These are phyloP conservation scores for Euglossa dilemma DNA, from an alignment of 1,140 invertebrate species.

Conservation along the genomic window DNA sequence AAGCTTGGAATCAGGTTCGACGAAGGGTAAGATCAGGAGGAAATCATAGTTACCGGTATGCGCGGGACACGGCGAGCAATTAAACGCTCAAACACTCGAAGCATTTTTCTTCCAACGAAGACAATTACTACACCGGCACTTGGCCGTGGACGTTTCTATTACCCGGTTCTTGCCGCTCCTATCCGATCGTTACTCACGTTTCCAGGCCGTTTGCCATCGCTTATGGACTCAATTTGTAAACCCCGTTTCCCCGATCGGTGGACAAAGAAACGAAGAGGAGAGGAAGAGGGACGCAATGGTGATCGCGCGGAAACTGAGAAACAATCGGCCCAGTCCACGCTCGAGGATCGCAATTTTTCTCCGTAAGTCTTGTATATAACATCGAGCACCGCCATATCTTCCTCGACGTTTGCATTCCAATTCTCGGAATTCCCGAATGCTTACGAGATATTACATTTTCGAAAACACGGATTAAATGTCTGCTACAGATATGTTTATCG, in stretches of 20 bases:
- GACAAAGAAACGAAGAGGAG: constrained; percentile 4
- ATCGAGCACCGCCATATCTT: not conserved
- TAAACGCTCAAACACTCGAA: not conserved
- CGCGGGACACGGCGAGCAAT: not conserved
- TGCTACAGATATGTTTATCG: no score
- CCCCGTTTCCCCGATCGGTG: constrained; percentile 5
- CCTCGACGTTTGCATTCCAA: not conserved
- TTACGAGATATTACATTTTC: no score
- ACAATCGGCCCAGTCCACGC: constrained; percentile 20
- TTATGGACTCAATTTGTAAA: constrained; percentile 42
- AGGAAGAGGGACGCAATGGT: not conserved
- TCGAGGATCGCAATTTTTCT: not conserved
- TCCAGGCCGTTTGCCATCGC: not conserved
- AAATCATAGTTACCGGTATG: no score
- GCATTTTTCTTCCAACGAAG: constrained; percentile 3
- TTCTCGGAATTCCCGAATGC: no score
- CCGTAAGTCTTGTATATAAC: not conserved
- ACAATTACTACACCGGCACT: constrained; percentile 10
- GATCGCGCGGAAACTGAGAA: constrained; percentile 30
- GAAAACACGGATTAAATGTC: no score
- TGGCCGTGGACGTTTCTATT: constrained; percentile 24
- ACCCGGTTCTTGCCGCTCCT: constrained; percentile 8
- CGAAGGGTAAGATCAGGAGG: not conserved
- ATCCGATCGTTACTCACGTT: constrained; percentile 34
- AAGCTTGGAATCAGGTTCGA: not conserved